Base-by-base conservation (phyloP, 2,797 vertebrate species). In the Streptopelia turtur region DNA sequence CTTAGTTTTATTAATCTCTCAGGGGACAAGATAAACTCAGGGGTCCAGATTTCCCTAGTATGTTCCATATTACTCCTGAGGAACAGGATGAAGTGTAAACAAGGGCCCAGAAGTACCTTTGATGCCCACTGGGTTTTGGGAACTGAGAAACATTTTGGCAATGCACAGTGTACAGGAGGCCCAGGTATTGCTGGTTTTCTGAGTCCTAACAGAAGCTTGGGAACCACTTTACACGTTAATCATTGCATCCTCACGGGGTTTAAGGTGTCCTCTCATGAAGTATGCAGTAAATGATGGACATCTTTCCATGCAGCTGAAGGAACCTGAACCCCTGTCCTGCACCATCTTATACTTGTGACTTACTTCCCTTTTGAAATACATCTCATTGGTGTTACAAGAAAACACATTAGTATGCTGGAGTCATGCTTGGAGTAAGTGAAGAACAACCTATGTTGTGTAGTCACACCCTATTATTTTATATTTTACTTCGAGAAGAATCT, bases 381-480 rank as follows among this genome's bases (percentile, higher is more conserved):
- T 77, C 43, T 83, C 18, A 35, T n/a, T 72, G 69, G 10, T 2
- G 2, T 89, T 59, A 30, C 8, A 49, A 69, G 47, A 61, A 75
- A 71, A 78, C 5, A 45, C 8, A 27, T 77, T 37, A 49, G 28
- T n/a, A 28, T 77, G 15, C 66, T 72, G 43, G 10, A 69, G 16
- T 28, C 11, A 1, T 56, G 41, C 28, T 52, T 31, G 37, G 52
- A 63, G 28, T 21, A 79, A 78, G 28, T 35, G 41, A 87, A 74
- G 24, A 75, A 15, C 60, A 70, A 16, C 11, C 0, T 65, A 41
- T 41, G 33, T 89, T 89, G 11, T 84, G 41, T 59, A 91, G 16
- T 64, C 21, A 7, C 30, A 63, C n/a, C 20, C 84, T 53, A 23
- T 76, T 87, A 70, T 83, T 96, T 92, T 88, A n/a, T 74, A 21